These are phyloP conservation scores for Limnephilus rhombicus DNA, from an alignment of 2,888 invertebrate genomes.

Conservation along the genomic window DNA sequence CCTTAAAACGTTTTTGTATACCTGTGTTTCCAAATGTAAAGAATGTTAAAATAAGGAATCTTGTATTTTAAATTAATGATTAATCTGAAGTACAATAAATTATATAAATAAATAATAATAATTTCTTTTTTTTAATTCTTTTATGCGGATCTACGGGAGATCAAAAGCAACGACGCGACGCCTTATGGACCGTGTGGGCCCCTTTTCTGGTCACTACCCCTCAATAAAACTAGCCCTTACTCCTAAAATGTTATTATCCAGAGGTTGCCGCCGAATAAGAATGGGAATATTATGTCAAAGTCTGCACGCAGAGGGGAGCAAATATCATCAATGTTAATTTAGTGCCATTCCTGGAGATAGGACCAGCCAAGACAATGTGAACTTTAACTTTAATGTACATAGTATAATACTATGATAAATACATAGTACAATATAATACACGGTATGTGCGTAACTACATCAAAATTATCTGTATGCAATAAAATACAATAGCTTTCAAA, in stretches of 20 bases:
- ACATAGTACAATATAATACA: too few relatives aligned
- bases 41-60: too few relatives aligned
- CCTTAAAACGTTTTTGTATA: too few relatives aligned
- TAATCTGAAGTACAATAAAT: too few relatives aligned
- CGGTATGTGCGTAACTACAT: too few relatives aligned
- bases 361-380: background rate
- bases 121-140: background rate
- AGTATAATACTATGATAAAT: too few relatives aligned
- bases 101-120: too few relatives aligned
- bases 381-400: too few relatives aligned
- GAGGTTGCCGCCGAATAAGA: background rate
- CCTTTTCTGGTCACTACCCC: background rate
- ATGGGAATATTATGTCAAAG: slow-evolving; percentile 23
- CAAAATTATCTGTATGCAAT: too few relatives aligned
- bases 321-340: slow-evolving; percentile 27
- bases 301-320: background rate
- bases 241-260: slow-evolving; percentile 3
- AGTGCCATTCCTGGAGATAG: background rate
- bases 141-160: background rate
- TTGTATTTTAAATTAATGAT: too few relatives aligned
- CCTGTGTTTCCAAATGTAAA: too few relatives aligned
- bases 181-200: background rate
- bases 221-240: slow-evolving; percentile 4
- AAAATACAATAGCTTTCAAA: too few relatives aligned
- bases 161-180: background rate